phyloP scores from a whole-genome alignment of 2,888 invertebrate genomes.

The Andrena fulva region DNA sequence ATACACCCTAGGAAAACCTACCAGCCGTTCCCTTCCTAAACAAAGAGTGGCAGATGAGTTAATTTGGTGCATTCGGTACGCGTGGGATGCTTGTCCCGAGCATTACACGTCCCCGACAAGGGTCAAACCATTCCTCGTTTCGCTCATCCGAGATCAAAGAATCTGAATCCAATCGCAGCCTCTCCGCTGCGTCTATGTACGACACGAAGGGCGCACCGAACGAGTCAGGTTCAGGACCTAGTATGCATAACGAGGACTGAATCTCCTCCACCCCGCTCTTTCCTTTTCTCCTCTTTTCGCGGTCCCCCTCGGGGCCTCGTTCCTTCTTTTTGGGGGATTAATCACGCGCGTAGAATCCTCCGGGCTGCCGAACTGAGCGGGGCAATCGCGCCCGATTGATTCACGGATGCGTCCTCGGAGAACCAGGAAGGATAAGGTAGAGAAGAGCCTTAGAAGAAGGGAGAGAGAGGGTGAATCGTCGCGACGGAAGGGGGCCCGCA shows the following conservation, averaged over 20 bases:
- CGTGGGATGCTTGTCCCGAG: too few species aligned
- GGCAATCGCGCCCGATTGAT: conserved; percentile 54
- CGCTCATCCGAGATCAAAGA: background rate
- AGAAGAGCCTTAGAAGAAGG: conserved; percentile 23
- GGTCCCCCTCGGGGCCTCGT: background rate
- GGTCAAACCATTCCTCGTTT: background rate
- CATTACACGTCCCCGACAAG: background rate
- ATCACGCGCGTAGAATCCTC: conserved; percentile 42
- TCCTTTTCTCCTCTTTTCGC: conserved; percentile 25
- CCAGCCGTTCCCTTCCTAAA: too few species aligned
- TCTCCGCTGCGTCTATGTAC: background rate
- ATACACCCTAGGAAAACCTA: too few species aligned
- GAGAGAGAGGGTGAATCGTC: conserved; percentile 3
- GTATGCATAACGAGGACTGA: conserved; percentile 36
- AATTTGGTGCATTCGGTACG: too few species aligned
- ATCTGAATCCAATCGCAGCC: background rate
- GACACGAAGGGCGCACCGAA: background rate
- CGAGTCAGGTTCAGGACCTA: background rate
- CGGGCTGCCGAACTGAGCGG: conserved; percentile 27
- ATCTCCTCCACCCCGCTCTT: conserved; percentile 3
- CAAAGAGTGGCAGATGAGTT: too few species aligned
- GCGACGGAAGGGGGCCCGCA: conserved; percentile 31
- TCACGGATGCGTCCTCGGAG: conserved; percentile 37
- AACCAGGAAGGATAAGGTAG: conserved; percentile 50
- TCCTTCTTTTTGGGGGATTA: conserved; percentile 41